phyloP scores from a whole-genome alignment of 2,113 vertebrate genomes.

The Sinocyclocheilus anophthalmus region DNA sequence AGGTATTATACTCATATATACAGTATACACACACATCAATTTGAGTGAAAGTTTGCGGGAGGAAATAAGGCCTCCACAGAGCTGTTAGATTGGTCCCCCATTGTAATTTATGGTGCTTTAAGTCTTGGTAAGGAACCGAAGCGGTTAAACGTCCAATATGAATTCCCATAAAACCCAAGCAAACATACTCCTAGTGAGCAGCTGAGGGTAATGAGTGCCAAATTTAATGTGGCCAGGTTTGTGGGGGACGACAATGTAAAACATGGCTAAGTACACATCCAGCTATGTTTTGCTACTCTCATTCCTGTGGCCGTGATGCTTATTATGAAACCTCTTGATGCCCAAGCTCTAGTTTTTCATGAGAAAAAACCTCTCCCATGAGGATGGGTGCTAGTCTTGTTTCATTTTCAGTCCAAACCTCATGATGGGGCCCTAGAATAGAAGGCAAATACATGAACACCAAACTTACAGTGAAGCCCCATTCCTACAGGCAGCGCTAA shows the following conservation, averaged over 20 bases:
- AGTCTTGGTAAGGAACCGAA: conserved; percentile 22
- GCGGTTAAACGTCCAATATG: neutral
- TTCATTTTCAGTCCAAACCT: conserved; percentile 19
- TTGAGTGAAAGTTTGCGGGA: conserved; percentile 15
- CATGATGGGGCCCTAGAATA: neutral
- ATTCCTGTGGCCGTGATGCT: conserved; percentile 30
- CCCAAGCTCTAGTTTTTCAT: conserved; percentile 14
- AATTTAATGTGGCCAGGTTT: conserved; percentile 20
- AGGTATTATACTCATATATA: neutral
- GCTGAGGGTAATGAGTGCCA: conserved; percentile 9
- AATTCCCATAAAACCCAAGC: conserved; percentile 2
- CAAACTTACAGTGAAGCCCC: neutral
- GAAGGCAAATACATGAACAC: neutral
- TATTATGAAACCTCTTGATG: conserved; percentile 13
- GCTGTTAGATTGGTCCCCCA: neutral
- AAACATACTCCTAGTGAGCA: conserved; percentile 17
- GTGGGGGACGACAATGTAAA: conserved; percentile 27
- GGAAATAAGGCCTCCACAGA: conserved; percentile 4
- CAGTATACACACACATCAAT: neutral
- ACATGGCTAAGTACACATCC: conserved; percentile 19
- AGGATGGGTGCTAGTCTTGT: conserved; percentile 9
- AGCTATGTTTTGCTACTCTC: conserved; percentile 26
- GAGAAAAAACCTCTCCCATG: conserved; percentile 3
- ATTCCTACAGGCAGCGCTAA: neutral
- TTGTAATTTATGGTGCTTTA: neutral